phyloP scores from a whole-genome alignment of 1,140 invertebrate species.

The Spodoptera litura region DNA sequence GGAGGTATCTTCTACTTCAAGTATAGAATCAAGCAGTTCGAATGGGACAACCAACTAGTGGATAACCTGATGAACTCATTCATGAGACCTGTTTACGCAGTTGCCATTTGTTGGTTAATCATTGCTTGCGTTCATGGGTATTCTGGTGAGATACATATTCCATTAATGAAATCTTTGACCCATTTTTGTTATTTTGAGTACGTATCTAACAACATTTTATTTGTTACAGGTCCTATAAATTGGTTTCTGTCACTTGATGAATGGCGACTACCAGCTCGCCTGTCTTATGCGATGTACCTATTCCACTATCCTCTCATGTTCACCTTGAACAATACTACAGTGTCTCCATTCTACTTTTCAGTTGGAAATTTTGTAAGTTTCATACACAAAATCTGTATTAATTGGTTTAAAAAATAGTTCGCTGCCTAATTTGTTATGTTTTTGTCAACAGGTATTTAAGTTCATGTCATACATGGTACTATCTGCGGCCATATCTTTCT shows the following conservation, averaged over 20 bases:
- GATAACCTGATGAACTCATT: conserved; percentile 86
- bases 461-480: conserved; percentile 23
- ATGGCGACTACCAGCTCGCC: conserved; percentile 83
- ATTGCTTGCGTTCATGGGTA: conserved; percentile 64
- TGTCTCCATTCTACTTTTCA: conserved; percentile 52
- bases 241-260: conserved; percentile 81
- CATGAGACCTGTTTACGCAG: conserved; percentile 67
- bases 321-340: conserved; percentile 38
- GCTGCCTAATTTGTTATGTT: background rate
- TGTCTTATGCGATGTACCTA: conserved; percentile 85
- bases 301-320: conserved; percentile 70
- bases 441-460: conserved; percentile 26
- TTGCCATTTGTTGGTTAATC: conserved; percentile 60
- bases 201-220: no score
- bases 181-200: no score
- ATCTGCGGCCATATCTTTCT: background rate
- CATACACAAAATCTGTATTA: background rate
- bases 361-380: conserved; percentile 51
- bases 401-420: background rate
- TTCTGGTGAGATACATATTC: conserved; percentile 52
- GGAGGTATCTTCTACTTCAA: conserved; percentile 54
- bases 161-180: no score
- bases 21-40: conserved; percentile 57
- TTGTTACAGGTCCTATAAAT: conserved; percentile 78
- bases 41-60: conserved; percentile 62